These are phyloP conservation scores for Ditylenchus dipsaci DNA, from an alignment of 1,140 invertebrate species.

Conservation along the genomic window DNA sequence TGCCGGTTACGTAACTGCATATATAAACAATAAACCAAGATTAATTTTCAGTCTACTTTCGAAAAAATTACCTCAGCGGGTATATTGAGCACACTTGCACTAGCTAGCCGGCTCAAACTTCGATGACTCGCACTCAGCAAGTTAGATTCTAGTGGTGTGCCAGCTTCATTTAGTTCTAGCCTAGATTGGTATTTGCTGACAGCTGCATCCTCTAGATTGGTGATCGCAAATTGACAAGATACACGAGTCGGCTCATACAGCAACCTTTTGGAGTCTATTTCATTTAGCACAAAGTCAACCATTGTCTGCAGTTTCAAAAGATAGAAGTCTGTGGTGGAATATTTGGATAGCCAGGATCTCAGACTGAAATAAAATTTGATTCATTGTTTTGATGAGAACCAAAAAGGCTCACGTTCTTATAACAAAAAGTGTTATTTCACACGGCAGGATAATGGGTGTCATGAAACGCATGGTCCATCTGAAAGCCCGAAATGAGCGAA, in stretches of 20 bases:
- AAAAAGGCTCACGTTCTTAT: slow-evolving; percentile 29
- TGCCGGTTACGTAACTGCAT: too few species aligned
- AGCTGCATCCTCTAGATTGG: background rate
- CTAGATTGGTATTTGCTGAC: background rate
- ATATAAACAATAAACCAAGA: too few species aligned
- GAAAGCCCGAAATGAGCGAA: slow-evolving; percentile 43
- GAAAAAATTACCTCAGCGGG: too few species aligned
- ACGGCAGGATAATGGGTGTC: slow-evolving; percentile 42
- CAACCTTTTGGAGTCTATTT: slow-evolving; percentile 19
- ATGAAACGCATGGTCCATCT: slow-evolving; percentile 36
- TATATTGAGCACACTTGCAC: too few species aligned
- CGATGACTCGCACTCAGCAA: background rate
- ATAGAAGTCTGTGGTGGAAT: slow-evolving; percentile 27
- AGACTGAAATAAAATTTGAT: slow-evolving; percentile 23
- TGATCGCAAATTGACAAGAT: slow-evolving; percentile 21
- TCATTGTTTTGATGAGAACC: background rate
- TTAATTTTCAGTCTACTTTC: too few species aligned
- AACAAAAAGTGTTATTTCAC: slow-evolving; percentile 44
- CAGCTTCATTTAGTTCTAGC: background rate
- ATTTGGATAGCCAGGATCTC: slow-evolving; percentile 24
- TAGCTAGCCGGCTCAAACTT: too few species aligned
- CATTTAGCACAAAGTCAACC: slow-evolving; percentile 38
- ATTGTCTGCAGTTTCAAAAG: slow-evolving; percentile 29
- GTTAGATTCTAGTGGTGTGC: background rate
- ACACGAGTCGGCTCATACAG: slow-evolving; percentile 6